Base-by-base conservation (phyloP, 2,888 invertebrate genomes). In the Pollenia amentaria region DNA sequence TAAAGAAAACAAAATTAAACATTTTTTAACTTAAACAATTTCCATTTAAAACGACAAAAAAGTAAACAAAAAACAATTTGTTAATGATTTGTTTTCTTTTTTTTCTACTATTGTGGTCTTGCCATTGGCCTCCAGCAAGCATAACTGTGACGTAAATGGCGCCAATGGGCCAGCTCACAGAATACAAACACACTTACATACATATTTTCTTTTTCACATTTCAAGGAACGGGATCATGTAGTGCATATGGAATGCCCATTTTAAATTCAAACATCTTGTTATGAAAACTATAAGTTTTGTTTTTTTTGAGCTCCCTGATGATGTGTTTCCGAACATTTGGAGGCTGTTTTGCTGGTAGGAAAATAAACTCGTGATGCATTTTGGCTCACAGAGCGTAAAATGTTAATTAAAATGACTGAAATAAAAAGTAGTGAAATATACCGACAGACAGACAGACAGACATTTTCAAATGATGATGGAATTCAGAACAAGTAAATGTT, bases 41-140 rank as follows among this genome's bases (percentile, higher is more conserved):
- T 72, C 46, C 38, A 18, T 14, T 77, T 64, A 51, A 78, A 73
- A 79, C 46, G 65, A 65, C n/a, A 62, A 51, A 51, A 40, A 18
- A 53, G 2, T 1, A 60, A 29, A 80, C 9, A 44, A 48, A 53
- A 77, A 46, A 4, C n/a, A 21, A 62, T 44, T 60, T 73, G 11
- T 48, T 21, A 51, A 29, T 64, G 12, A 64, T 64, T 44, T 40
- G 16, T 18, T 64, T 14, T 53, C 14, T 18, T 51, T 51, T 42
- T 44, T 69, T 38, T 55, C 57, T 21, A 8, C 10, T 46, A 38
- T 46, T 76, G 70, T 67, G 70, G 75, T 81, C 76, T 85, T 87
- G 85, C 85, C 85, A 85, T 85, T 87, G 87, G 82, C 85, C 83
- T 85, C 87, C 83, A 83, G 73, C 79, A 60, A 64, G 70, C 76